Evolutionary conservation across 2,888 invertebrate species (phyloP), one percentile per base, ranked within the genome.

Genomic region (Drosophila acutilabella): DNA sequence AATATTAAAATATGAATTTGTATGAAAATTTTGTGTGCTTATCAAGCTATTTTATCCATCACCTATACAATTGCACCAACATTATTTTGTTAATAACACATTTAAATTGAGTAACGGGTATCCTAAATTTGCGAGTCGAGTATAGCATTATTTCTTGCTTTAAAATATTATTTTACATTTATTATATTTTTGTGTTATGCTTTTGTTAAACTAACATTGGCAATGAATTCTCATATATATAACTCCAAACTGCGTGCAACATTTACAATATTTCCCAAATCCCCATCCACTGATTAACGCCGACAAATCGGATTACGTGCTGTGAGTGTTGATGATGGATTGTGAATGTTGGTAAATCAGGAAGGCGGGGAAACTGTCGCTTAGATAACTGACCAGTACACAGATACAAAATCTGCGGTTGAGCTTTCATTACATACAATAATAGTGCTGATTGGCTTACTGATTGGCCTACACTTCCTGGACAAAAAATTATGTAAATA

Each of bases 351-450:
- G 33, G 6, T 20, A 16, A 3, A 23, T n/a, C 4, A 11, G 40
- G 10, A 10, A 14, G n/a, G 7, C 5, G 11, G 2, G 14, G 10
- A 7, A 16, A 38, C 26, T 53, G 60, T 60, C 23, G 10, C 20
- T 30, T 41, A 33, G 20, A 42, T 44, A 45, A 45, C 36, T 38
- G 54, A 61, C 52, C 44, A 61, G 45, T 45, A 16, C 13, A 62
- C 38, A 38, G 64, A 68, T 74, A 68, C 68, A 60, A 77, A 64
- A 59, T 58, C 52, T 81, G 82, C 48, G 80, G 76, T 65, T 67
- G 68, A 64, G 44, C 82, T 67, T 74, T 88, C 74, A 78, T 85
- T 83, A 80, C 74, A 72, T 62, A 86, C 83, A 86, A 83, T 83
- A 82, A 80, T 82, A 82, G 78, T 73, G 88, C 64, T 83, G 83